Conservation (phyloP, 2,113 vertebrate genomes). For the Pangasianodon hypophthalmus region DNA sequence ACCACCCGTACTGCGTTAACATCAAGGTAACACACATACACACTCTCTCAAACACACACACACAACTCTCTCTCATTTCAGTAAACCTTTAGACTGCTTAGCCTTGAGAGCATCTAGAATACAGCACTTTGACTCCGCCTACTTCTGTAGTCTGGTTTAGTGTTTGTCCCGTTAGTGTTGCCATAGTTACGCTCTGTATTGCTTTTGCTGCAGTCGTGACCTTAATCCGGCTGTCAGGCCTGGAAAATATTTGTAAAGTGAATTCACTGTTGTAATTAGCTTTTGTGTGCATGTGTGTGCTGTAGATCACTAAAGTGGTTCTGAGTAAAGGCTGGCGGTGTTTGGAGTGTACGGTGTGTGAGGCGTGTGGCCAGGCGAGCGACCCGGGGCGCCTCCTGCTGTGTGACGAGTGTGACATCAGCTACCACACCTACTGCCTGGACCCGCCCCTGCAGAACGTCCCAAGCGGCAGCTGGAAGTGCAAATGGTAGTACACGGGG, state of each 20-base stretch:
- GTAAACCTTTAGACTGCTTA: neutral
- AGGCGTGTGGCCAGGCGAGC: constrained; percentile 94
- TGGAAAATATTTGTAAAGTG: constrained; percentile 8
- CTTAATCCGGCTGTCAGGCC: neutral
- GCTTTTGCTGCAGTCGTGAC: neutral
- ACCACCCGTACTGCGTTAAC: constrained; percentile 97
- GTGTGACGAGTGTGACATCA: constrained; percentile 97
- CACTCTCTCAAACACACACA: neutral
- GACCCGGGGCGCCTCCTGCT: constrained; percentile 92
- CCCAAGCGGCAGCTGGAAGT: constrained; percentile 98
- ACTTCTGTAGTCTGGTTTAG: neutral
- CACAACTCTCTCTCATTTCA: neutral
- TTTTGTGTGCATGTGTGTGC: neutral
- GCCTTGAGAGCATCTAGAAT: neutral
- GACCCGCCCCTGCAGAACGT: constrained; percentile 96
- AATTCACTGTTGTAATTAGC: neutral
- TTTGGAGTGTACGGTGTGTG: constrained; percentile 96
- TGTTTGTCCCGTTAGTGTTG: neutral
- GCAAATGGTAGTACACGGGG: constrained; percentile 83
- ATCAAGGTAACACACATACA: constrained; percentile 82
- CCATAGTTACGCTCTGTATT: neutral
- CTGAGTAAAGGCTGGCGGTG: constrained; percentile 98
- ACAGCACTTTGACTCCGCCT: neutral
- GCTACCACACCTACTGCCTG: constrained; percentile 97
- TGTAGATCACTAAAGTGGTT: constrained; percentile 93